A percentile compares a stretch with the other conserved stretches of the same genome.
Evolutionary conservation across 92 coral and sea anemone genomes (phyloP).

Genomic region (Epizoanthus illoricatus): DNA sequence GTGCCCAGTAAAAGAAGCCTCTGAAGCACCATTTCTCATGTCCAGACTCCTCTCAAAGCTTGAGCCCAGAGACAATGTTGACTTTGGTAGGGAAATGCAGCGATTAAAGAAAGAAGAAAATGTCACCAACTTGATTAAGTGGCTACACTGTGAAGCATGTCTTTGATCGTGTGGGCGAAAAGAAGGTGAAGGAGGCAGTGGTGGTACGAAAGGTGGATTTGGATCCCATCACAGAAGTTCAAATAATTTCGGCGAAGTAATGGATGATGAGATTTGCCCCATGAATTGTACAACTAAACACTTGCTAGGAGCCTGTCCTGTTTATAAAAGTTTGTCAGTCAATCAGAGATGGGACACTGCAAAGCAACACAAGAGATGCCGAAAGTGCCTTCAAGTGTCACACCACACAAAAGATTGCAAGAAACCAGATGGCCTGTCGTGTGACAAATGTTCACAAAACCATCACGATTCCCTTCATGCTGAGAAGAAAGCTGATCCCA

Average conservation of each 20-base stretch:
- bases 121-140: constrained; percentile 40
- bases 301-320: constrained; percentile 17
- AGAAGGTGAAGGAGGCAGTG: constrained; percentile 12
- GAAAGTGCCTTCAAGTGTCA: constrained; percentile 36
- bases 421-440: constrained; percentile 53
- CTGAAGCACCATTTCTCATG: constrained; percentile 56
- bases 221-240: constrained; percentile 16
- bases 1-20: constrained; percentile 39
- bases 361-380: constrained; percentile 31
- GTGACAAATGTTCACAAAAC: constrained; percentile 57
- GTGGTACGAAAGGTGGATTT: neutral
- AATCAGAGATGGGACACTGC: constrained; percentile 37
- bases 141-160: constrained; percentile 65
- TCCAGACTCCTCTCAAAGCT: constrained; percentile 53
- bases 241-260: constrained; percentile 26
- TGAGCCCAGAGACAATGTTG: constrained; percentile 50
- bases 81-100: constrained; percentile 60
- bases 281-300: constrained; percentile 28
- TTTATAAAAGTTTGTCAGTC: neutral
- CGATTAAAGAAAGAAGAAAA: constrained; percentile 52
- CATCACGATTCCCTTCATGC: constrained; percentile 60
- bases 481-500: constrained; percentile 28
- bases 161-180: constrained; percentile 62
- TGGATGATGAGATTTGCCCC: constrained; percentile 28
- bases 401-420: constrained; percentile 65